A percentile compares a stretch with the other conserved stretches of the same genome.
Evolutionary conservation across 2,888 invertebrate species (phyloP).

Genomic region (Yponomeuta malinellus): DNA sequence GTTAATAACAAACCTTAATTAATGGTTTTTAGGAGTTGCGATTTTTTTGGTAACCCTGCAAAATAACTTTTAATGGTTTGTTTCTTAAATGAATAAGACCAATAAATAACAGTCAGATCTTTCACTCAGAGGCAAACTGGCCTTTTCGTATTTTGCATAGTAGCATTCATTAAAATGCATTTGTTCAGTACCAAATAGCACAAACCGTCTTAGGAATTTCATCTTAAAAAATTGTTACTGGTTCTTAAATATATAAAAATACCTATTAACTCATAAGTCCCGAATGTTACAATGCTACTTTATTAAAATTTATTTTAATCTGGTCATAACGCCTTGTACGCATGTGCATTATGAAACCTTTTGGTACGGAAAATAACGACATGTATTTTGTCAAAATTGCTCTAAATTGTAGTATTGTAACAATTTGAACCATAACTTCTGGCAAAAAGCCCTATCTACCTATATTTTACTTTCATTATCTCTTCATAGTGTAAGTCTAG

Average conservation of each 20-base stretch:
- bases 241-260: slow-evolving; percentile 15
- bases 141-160: slow-evolving; percentile 34
- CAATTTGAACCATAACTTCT: background rate
- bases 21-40: too few relatives aligned
- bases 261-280: background rate
- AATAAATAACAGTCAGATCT: background rate
- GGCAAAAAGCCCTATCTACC: slow-evolving; percentile 28
- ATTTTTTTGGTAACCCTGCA: too few relatives aligned
- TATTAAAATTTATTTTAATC: background rate
- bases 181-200: slow-evolving; percentile 70
- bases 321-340: background rate
- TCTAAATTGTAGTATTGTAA: background rate
- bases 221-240: slow-evolving; percentile 27
- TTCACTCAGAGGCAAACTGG: slow-evolving; percentile 16
- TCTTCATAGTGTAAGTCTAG: slow-evolving; percentile 63
- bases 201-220: slow-evolving; percentile 53
- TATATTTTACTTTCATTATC: slow-evolving; percentile 33
- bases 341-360: background rate
- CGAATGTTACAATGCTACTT: background rate
- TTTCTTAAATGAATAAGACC: background rate
- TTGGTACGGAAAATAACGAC: background rate
- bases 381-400: background rate
- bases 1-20: too few relatives aligned
- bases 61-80: background rate
- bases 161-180: slow-evolving; percentile 67